Conservation (phyloP, 2,797 vertebrate species). For the Sebastes minor region DNA sequence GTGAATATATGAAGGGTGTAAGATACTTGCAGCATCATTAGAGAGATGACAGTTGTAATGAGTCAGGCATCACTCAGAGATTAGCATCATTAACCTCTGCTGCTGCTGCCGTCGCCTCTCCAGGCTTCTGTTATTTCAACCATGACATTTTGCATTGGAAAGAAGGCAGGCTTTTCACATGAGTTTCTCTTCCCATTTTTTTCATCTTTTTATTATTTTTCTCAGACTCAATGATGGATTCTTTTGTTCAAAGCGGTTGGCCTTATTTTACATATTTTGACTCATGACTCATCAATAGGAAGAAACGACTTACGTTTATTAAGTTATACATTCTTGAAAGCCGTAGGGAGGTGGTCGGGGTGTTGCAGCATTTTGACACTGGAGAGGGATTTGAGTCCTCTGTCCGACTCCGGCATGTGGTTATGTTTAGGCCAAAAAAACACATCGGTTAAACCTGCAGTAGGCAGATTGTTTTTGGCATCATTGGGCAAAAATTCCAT, state of each 20-base stretch:
- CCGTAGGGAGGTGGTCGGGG: neutral
- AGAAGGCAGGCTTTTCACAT: neutral
- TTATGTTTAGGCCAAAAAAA: neutral
- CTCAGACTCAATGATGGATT: neutral
- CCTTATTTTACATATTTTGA: neutral
- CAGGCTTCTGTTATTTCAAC: conserved; percentile 18
- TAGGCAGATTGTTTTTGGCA: too few relatives aligned
- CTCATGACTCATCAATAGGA: neutral
- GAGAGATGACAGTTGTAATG: conserved; percentile 43
- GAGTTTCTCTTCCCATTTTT: neutral
- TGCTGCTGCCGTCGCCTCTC: conserved; percentile 11
- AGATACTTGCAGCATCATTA: conserved; percentile 45
- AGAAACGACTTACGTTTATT: neutral
- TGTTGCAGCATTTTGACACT: neutral
- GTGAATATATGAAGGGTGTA: neutral
- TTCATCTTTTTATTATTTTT: neutral
- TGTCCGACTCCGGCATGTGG: neutral
- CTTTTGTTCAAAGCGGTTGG: neutral
- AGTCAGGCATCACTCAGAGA: conserved; percentile 44
- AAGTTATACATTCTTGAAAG: neutral
- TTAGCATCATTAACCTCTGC: conserved; percentile 58
- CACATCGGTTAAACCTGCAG: too few relatives aligned
- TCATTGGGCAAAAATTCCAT: neutral
- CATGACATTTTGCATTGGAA: neutral
- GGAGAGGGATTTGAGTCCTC: neutral